Evolutionary conservation across 2,113 vertebrate genomes (phyloP).

Genomic region (Sprattus sprattus): DNA sequence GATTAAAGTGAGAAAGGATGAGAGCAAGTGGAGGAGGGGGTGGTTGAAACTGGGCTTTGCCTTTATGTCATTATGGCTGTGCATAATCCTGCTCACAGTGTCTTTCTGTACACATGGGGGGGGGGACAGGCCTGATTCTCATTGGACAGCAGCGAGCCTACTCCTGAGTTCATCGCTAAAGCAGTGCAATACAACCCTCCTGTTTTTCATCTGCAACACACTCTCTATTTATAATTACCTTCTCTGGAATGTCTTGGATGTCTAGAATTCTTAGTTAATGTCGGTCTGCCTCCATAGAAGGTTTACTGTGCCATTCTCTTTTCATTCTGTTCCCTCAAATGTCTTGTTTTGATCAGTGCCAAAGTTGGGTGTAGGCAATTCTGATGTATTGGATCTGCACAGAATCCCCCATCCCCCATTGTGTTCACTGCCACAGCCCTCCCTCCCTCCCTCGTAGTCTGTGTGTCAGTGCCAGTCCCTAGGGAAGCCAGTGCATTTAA

Average conservation of each 20-base stretch:
- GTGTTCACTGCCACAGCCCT: background rate
- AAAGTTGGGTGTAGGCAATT: background rate
- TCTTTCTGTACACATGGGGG: slow-evolving; percentile 28
- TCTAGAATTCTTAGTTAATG: too few relatives aligned
- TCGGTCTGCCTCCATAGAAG: too few relatives aligned
- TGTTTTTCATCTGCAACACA: background rate
- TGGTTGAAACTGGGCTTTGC: slow-evolving; percentile 38
- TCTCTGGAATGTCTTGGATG: too few relatives aligned
- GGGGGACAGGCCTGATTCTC: slow-evolving; percentile 19
- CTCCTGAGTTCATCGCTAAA: background rate
- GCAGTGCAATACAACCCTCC: background rate
- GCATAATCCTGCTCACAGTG: slow-evolving; percentile 42
- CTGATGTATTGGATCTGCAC: background rate
- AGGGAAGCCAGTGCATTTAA: slow-evolving; percentile 22
- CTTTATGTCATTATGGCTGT: slow-evolving; percentile 44
- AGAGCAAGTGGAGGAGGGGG: slow-evolving; percentile 4
- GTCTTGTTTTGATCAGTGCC: background rate
- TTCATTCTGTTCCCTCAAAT: background rate
- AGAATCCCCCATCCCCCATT: slow-evolving; percentile 17
- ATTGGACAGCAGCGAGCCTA: background rate
- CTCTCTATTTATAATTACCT: background rate
- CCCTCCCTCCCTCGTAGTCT: background rate
- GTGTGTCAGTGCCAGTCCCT: background rate
- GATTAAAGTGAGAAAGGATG: slow-evolving; percentile 9
- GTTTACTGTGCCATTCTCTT: background rate